Evolutionary conservation across 2,113 vertebrate genomes (phyloP).

Genomic region (Ranitomeya variabilis): DNA sequence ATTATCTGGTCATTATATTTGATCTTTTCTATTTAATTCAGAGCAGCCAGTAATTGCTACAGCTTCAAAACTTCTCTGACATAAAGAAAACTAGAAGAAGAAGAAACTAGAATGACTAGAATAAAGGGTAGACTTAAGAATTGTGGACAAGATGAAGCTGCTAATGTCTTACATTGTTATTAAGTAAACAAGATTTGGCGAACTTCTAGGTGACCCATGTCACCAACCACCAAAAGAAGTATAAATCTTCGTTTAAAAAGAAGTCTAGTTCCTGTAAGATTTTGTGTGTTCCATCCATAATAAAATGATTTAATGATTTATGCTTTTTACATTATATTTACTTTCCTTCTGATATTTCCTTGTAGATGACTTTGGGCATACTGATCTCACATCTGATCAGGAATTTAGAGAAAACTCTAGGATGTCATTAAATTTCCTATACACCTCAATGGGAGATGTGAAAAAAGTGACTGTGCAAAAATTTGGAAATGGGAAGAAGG

Average conservation of each 20-base stretch:
- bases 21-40: neutral
- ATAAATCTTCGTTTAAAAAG: too few relatives aligned
- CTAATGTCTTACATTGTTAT: neutral
- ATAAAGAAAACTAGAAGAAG: too few relatives aligned
- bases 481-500: constrained; percentile 64
- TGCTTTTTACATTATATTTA: neutral
- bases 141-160: neutral
- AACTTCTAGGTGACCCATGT: neutral
- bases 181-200: neutral
- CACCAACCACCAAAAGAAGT: too few relatives aligned
- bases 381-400: constrained; percentile 25
- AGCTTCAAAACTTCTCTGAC: neutral
- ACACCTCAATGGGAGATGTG: constrained; percentile 55
- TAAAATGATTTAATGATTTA: neutral
- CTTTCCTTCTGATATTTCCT: constrained; percentile 53
- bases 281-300: neutral
- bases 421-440: constrained; percentile 70
- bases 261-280: too few relatives aligned
- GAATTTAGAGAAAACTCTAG: constrained; percentile 64
- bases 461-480: constrained; percentile 72
- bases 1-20: neutral
- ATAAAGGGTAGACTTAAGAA: neutral
- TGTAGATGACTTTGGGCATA: constrained; percentile 63
- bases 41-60: neutral
- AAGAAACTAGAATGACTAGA: neutral